Evolutionary conservation across 2,888 invertebrate species (phyloP).

Genomic region (Drosophila pseudotalamancana): DNA sequence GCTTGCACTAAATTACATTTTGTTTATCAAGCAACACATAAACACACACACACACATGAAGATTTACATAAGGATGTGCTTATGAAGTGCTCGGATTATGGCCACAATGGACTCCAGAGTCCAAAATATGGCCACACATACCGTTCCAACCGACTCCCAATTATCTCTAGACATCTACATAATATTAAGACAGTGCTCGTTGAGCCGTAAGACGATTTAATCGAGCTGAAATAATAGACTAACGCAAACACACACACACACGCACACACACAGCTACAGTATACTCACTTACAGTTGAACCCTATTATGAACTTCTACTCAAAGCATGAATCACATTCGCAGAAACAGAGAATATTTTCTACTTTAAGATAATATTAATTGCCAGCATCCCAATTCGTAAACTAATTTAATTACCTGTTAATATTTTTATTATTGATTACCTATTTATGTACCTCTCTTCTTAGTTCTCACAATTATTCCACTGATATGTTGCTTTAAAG

Average conservation of each 20-base stretch:
- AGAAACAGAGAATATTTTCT: no score
- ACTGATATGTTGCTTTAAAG: no score
- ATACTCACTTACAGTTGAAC: conserved; percentile 12
- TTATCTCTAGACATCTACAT: conserved; percentile 76
- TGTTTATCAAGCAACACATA: conserved; percentile 70
- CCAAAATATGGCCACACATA: conserved; percentile 10
- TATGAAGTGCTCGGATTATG: conserved; percentile 75
- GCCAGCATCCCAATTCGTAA: no score
- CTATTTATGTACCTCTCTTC: no score
- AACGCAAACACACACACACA: conserved; percentile 45
- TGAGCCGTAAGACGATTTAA: conserved; percentile 79
- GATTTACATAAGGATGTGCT: conserved; percentile 77
- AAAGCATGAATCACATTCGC: no score
- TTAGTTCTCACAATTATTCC: no score
- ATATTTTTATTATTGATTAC: no score
- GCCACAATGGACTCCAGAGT: conserved; percentile 63
- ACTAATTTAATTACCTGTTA: no score
- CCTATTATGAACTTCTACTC: conserved; percentile 38
- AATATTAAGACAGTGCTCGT: conserved; percentile 78
- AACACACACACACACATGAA: conserved; percentile 22
- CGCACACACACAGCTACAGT: not conserved
- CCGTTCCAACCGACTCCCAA: conserved; percentile 9
- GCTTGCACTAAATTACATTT: conserved; percentile 73
- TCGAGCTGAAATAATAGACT: conserved; percentile 80
- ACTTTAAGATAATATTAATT: no score